Evolutionary conservation across 2,113 vertebrate species (phyloP).

Genomic region (Podiceps cristatus): DNA sequence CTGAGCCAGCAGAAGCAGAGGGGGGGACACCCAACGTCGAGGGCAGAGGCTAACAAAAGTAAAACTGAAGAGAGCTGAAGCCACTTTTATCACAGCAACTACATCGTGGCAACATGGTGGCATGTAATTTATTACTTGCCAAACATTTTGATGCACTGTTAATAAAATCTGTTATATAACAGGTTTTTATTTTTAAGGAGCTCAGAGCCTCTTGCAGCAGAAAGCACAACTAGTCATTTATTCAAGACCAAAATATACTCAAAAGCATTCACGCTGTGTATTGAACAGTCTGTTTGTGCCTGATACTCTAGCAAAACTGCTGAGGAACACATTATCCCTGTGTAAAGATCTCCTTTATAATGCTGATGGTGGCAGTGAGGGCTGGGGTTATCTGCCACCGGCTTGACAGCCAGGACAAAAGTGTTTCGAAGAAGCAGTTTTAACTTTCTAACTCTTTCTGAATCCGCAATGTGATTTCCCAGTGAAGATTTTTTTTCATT

Average conservation of each 20-base stretch:
- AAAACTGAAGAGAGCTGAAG: too few species aligned
- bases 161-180: not conserved
- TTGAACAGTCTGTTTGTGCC: not conserved
- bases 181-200: not conserved
- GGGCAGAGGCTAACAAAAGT: not conserved
- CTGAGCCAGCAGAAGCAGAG: not conserved
- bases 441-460: not conserved
- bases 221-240: not conserved
- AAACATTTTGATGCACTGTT: not conserved
- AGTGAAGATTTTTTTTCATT: not conserved
- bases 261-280: not conserved
- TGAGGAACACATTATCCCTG: not conserved
- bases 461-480: not conserved
- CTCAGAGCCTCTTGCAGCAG: not conserved
- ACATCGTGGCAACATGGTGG: not conserved
- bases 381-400: not conserved
- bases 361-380: not conserved
- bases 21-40: accelerated
- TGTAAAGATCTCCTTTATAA: not conserved
- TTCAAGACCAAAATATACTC: not conserved
- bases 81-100: not conserved
- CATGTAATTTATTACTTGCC: not conserved
- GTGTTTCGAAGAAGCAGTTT: not conserved
- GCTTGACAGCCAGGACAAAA: not conserved
- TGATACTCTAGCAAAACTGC: not conserved